Percentiles rank a stretch among this genome's conserved stretches.
Conservation (phyloP, 2,113 vertebrate species). For the Tachysurus vachellii region DNA sequence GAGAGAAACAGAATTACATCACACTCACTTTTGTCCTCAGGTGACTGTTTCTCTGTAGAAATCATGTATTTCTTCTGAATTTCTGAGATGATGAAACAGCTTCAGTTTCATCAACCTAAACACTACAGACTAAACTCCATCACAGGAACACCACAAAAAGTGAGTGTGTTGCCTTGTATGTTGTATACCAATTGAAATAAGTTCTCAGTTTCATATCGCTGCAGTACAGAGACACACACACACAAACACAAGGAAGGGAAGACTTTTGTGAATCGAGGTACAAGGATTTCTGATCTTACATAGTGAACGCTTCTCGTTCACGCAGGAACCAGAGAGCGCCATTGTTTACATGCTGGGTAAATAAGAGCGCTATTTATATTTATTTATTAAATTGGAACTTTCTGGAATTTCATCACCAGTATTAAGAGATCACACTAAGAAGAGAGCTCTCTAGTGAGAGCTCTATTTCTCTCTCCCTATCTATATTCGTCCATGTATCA, state of each 20-base stretch:
- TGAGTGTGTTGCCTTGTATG: too few species aligned
- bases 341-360: background rate
- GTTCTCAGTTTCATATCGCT: background rate
- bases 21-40: background rate
- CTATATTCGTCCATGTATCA: too few species aligned
- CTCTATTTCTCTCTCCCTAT: too few species aligned
- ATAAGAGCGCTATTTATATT: background rate
- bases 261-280: background rate
- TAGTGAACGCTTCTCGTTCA: background rate
- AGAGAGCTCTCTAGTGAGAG: background rate
- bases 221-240: background rate
- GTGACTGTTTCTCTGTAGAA: background rate
- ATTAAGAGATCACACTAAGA: background rate
- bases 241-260: conserved; percentile 3
- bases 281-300: background rate
- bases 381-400: background rate
- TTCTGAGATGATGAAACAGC: conserved; percentile 31
- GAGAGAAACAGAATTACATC: background rate
- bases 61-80: background rate
- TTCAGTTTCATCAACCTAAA: background rate
- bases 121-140: background rate
- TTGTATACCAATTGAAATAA: too few species aligned
- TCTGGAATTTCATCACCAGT: background rate
- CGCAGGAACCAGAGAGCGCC: background rate
- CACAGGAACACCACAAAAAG: background rate